Percentiles rank a stretch among this genome's conserved stretches.
phyloP scores from a whole-genome alignment of 2,888 invertebrate species.

The Meiosimyza platycephala region DNA sequence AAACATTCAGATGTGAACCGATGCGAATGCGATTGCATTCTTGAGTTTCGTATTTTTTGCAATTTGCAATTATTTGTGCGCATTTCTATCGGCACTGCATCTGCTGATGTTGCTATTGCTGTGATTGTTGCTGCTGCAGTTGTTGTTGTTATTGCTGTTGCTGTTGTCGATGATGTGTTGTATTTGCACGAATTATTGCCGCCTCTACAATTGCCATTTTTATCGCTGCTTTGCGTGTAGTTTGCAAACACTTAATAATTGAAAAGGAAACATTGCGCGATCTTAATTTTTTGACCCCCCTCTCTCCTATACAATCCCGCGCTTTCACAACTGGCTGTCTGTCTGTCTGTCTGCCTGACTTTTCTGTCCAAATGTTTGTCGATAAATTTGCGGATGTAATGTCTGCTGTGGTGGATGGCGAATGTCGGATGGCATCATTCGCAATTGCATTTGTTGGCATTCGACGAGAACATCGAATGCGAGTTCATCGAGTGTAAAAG shows the following conservation, averaged over 20 bases:
- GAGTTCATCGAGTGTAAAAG: conserved; percentile 52
- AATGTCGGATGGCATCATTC: conserved; percentile 62
- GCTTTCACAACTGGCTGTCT: conserved; percentile 39
- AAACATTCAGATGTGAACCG: conserved; percentile 9
- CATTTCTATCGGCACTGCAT: conserved; percentile 28
- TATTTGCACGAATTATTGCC: conserved; percentile 39
- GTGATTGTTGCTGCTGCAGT: conserved; percentile 9
- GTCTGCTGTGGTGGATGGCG: conserved; percentile 37
- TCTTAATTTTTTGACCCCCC: conserved; percentile 25
- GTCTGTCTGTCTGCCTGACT: conserved; percentile 42
- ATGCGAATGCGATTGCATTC: conserved; percentile 24
- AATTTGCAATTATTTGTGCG: conserved; percentile 13
- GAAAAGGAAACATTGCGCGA: conserved; percentile 39
- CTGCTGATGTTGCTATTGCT: conserved; percentile 10
- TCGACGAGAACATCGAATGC: conserved; percentile 7
- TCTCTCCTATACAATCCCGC: background rate
- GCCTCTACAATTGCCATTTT: conserved; percentile 29
- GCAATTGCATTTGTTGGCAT: conserved; percentile 44
- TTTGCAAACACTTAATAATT: conserved; percentile 44
- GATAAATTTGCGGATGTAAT: conserved; percentile 60
- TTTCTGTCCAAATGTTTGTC: conserved; percentile 59
- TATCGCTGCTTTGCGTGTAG: conserved; percentile 37
- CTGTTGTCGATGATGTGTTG: conserved; percentile 37
- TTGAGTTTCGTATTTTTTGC: conserved; percentile 17
- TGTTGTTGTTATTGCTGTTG: conserved; percentile 8